Evolutionary conservation across 2,888 invertebrate species (phyloP).

Genomic region (Sepioteuthis lessoniana): DNA sequence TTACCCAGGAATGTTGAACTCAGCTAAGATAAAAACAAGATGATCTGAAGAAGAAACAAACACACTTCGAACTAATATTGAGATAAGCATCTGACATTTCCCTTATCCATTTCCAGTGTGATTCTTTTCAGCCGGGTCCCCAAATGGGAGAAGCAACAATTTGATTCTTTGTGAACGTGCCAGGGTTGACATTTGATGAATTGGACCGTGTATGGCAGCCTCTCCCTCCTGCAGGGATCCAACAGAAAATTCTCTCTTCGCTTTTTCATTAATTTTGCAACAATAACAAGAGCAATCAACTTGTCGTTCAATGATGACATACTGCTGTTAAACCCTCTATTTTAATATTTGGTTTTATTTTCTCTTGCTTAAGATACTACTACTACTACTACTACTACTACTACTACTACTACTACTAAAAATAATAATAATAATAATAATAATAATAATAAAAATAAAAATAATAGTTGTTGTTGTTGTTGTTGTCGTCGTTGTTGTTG

Average conservation of each 20-base stretch:
- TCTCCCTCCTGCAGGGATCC: background rate
- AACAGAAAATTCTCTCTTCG: background rate
- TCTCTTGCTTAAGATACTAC: no score
- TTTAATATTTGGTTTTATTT: no score
- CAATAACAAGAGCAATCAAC: background rate
- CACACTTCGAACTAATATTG: background rate
- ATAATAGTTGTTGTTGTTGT: no score
- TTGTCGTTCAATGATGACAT: background rate
- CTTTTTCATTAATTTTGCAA: no score
- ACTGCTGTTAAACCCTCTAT: background rate
- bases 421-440: no score
- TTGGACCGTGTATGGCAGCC: background rate
- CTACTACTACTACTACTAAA: no score
- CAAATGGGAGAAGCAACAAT: background rate
- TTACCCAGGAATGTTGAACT: background rate
- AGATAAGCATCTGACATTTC: background rate
- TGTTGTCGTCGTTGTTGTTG: no score
- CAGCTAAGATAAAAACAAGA: background rate
- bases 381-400: no score
- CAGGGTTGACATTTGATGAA: background rate
- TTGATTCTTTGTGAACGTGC: background rate
- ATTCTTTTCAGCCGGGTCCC: background rate
- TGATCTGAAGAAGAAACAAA: background rate
- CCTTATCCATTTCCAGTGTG: background rate
- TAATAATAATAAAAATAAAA: no score